Evolutionary conservation across 2,113 vertebrate species (phyloP).

Genomic region (Triplophysa dalaica): DNA sequence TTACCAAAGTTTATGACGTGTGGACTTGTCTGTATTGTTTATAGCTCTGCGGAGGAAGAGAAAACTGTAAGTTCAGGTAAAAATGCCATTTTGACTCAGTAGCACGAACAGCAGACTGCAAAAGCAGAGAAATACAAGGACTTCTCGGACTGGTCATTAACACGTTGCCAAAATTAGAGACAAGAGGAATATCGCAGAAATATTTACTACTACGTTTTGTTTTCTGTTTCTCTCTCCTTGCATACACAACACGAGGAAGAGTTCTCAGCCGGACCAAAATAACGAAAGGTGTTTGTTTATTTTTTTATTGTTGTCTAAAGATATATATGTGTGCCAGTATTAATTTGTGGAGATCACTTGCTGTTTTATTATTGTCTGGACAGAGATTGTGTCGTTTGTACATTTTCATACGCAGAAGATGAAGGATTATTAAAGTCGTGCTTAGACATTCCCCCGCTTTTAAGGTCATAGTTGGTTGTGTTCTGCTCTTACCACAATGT

Average conservation of each 20-base stretch:
- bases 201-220: conserved; percentile 60
- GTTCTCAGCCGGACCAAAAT: conserved; percentile 71
- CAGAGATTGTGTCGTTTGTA: conserved; percentile 43
- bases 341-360: conserved; percentile 57
- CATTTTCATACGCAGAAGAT: conserved; percentile 43
- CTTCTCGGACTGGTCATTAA: conserved; percentile 53
- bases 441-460: conserved; percentile 15
- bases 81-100: conserved; percentile 59
- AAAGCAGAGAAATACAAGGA: conserved; percentile 40
- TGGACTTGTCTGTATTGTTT: conserved; percentile 48
- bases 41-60: conserved; percentile 40
- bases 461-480: conserved; percentile 43
- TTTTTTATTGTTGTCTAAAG: conserved; percentile 56
- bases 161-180: conserved; percentile 69
- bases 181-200: conserved; percentile 57
- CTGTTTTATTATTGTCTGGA: conserved; percentile 33
- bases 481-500: conserved; percentile 44
- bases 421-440: conserved; percentile 61
- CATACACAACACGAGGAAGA: conserved; percentile 52
- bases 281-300: conserved; percentile 44
- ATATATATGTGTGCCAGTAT: conserved; percentile 71
- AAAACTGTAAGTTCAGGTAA: conserved; percentile 36
- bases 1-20: conserved; percentile 67
- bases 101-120: conserved; percentile 60
- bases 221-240: conserved; percentile 61